These are phyloP conservation scores for Myiothlypis chrysogaster DNA, from an alignment of 2,797 vertebrate species.

Conservation along the genomic window DNA sequence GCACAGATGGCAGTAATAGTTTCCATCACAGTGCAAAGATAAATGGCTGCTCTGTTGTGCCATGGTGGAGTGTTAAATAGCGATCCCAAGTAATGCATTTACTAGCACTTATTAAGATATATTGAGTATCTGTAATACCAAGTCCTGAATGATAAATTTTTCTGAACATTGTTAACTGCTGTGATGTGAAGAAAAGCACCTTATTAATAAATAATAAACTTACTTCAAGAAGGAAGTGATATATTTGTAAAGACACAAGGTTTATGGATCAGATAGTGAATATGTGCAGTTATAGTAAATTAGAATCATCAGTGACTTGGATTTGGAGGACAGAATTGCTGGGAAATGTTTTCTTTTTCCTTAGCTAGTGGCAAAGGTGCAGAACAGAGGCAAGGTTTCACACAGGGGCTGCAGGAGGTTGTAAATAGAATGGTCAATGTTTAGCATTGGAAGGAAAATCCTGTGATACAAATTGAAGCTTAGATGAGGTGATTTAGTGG, in stretches of 20 bases:
- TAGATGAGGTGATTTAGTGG: constrained; percentile 31
- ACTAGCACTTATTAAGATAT: not conserved
- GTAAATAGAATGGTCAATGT: not conserved
- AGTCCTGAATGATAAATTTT: not conserved
- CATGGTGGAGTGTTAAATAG: not conserved
- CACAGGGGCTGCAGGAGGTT: not conserved
- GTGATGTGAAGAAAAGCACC: not conserved
- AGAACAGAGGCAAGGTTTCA: not conserved
- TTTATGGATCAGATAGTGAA: not conserved
- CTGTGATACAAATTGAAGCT: not conserved
- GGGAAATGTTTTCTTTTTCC: not conserved
- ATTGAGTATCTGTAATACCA: not conserved
- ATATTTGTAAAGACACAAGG: not conserved
- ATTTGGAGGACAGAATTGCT: not conserved
- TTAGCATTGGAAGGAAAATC: not conserved
- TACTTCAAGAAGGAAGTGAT: not conserved
- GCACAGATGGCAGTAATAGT: not conserved
- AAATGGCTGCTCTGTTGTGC: not conserved
- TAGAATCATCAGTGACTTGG: not conserved
- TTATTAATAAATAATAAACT: not conserved
- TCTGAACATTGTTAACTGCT: not conserved
- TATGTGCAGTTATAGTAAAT: not conserved
- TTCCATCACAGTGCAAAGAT: not conserved
- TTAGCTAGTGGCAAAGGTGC: not conserved
- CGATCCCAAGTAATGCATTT: not conserved